Evolutionary conservation across 2,888 invertebrate species (phyloP).

Genomic region (Dicyrtoma fusca): DNA sequence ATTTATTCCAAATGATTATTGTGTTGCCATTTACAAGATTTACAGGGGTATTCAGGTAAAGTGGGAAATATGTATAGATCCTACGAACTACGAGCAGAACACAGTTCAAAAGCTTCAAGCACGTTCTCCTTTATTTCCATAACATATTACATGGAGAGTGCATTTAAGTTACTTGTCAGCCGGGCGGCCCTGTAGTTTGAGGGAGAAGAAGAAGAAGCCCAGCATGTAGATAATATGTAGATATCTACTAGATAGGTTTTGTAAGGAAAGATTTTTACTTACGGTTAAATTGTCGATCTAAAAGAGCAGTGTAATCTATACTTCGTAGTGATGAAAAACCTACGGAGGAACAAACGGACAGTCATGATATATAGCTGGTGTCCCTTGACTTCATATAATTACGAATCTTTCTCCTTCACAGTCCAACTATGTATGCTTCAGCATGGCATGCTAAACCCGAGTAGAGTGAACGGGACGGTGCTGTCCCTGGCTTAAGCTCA

Average conservation of each 20-base stretch:
- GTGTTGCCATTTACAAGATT: slow-evolving; percentile 25
- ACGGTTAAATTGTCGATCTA: slow-evolving; percentile 8
- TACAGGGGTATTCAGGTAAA: slow-evolving; percentile 22
- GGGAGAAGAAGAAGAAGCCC: neutral
- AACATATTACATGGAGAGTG: neutral
- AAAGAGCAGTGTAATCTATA: neutral
- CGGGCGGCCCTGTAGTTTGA: neutral
- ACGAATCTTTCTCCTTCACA: slow-evolving; percentile 22
- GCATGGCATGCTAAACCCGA: neutral
- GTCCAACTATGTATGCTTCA: neutral
- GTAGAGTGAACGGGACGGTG: neutral
- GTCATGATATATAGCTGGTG: slow-evolving; percentile 21
- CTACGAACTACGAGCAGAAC: neutral
- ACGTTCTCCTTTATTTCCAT: neutral
- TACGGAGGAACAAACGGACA: slow-evolving; percentile 22
- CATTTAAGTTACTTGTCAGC: too few relatives aligned
- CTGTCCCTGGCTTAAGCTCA: neutral
- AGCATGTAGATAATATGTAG: neutral
- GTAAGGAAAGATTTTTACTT: slow-evolving; percentile 9
- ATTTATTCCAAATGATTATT: slow-evolving; percentile 25
- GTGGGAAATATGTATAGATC: slow-evolving; percentile 8
- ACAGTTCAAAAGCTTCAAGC: neutral
- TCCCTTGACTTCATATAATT: slow-evolving; percentile 22
- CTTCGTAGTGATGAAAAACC: slow-evolving; percentile 5
- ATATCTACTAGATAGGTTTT: neutral